Evolutionary conservation across 2,888 invertebrate genomes (phyloP).

Genomic region (Chloroclystis v-ata): DNA sequence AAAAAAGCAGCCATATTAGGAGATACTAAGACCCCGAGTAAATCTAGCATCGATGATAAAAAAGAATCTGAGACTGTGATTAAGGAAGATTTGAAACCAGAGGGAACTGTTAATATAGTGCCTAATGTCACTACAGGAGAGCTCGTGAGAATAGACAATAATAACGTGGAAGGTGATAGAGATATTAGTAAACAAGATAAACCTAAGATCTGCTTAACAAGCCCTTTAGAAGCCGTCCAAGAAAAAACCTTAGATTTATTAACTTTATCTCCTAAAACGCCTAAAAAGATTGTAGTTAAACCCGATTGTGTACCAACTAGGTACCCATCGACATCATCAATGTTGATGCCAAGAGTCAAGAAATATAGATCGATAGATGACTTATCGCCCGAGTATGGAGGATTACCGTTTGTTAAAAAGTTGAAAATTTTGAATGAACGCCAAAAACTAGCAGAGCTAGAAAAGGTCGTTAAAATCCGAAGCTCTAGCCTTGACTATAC

Average conservation of each 20-base stretch:
- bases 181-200: conserved; percentile 59
- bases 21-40: conserved; percentile 65
- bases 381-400: conserved; percentile 90
- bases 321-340: conserved; percentile 37
- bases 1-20: conserved; percentile 84
- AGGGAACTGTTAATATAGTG: conserved; percentile 54
- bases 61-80: conserved; percentile 40
- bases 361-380: conserved; percentile 91
- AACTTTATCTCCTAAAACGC: conserved; percentile 64
- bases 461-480: conserved; percentile 84
- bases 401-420: conserved; percentile 91
- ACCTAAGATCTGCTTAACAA: conserved; percentile 63
- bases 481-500: conserved; percentile 89
- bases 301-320: conserved; percentile 39
- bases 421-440: conserved; percentile 92
- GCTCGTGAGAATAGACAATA: conserved; percentile 73
- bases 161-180: conserved; percentile 59
- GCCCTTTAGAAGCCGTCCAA: conserved; percentile 69
- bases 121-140: conserved; percentile 67
- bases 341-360: conserved; percentile 73
- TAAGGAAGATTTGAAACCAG: conserved; percentile 44
- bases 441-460: conserved; percentile 89
- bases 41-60: conserved; percentile 58
- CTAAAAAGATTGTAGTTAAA: conserved; percentile 52
- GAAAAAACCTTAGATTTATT: conserved; percentile 68